Conservation (phyloP, 2,797 vertebrate genomes). For the Melanotaenia parkinsoni region DNA sequence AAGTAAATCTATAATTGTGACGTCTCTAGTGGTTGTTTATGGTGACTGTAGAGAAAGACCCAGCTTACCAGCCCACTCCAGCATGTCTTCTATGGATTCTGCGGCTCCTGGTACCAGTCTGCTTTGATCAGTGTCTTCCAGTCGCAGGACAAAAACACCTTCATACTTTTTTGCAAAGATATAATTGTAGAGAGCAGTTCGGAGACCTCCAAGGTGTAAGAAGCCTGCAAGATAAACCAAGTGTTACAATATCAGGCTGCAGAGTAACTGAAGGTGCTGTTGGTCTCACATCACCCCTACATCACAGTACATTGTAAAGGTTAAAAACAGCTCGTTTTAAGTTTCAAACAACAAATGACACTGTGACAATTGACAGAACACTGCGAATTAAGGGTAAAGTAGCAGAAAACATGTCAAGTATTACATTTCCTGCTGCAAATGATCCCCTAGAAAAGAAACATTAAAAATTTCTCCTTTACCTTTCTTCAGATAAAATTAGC, state of each 20-base stretch:
- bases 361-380: neutral
- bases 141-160: slow-evolving; percentile 88
- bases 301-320: neutral
- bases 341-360: neutral
- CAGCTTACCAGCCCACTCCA: slow-evolving; percentile 92
- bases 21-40: no score
- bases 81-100: slow-evolving; percentile 90
- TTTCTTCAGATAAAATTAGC: no score
- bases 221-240: slow-evolving; percentile 81
- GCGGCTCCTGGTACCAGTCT: slow-evolving; percentile 89
- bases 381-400: neutral
- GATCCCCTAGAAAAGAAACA: neutral
- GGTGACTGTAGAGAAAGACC: neutral
- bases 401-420: neutral
- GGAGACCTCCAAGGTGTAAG: slow-evolving; percentile 91
- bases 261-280: neutral
- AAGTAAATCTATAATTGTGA: neutral
- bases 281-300: neutral
- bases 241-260: neutral
- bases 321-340: neutral
- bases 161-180: slow-evolving; percentile 90
- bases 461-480: neutral
- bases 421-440: neutral
- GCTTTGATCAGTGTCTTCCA: slow-evolving; percentile 94
- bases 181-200: slow-evolving; percentile 95